These are phyloP conservation scores for Plecotus auritus DNA, from an alignment of 2,113 vertebrate genomes.

Conservation along the genomic window DNA sequence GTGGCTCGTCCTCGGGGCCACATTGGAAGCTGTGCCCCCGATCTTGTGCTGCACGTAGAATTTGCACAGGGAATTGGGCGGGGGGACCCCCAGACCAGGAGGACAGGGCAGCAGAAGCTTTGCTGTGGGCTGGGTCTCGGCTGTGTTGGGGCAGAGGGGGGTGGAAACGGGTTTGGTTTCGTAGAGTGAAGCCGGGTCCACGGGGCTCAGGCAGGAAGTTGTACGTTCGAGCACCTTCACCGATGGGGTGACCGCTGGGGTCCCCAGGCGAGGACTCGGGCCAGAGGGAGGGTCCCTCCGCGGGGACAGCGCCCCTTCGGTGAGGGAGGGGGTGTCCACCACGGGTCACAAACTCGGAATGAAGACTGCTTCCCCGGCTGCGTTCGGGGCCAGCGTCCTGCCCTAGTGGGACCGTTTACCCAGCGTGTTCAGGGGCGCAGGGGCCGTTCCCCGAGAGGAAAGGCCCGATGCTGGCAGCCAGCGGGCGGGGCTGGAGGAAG, in stretches of 20 bases:
- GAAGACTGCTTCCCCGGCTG: background rate
- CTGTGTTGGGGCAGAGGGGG: no score
- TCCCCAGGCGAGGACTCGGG: background rate
- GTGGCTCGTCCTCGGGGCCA: background rate
- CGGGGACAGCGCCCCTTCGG: background rate
- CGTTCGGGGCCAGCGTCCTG: background rate
- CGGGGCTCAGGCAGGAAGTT: background rate
- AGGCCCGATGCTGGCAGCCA: background rate
- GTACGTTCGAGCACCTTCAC: no score
- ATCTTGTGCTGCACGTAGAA: background rate
- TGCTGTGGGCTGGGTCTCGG: no score
- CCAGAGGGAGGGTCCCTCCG: background rate
- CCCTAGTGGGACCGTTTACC: no score
- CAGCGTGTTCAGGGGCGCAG: background rate
- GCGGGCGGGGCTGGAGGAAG: background rate
- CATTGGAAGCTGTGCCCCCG: background rate
- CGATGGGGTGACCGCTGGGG: rapidly evolving
- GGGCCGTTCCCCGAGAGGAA: background rate
- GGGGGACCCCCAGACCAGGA: background rate
- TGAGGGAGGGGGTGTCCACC: no score
- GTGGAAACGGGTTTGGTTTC: background rate
- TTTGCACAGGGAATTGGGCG: no score
- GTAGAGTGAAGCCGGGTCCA: no score
- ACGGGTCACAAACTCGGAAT: background rate
- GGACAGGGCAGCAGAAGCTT: rapidly evolving